phyloP scores from a whole-genome alignment of 2,113 vertebrate genomes.

The Mesembrinibis cayennensis region DNA sequence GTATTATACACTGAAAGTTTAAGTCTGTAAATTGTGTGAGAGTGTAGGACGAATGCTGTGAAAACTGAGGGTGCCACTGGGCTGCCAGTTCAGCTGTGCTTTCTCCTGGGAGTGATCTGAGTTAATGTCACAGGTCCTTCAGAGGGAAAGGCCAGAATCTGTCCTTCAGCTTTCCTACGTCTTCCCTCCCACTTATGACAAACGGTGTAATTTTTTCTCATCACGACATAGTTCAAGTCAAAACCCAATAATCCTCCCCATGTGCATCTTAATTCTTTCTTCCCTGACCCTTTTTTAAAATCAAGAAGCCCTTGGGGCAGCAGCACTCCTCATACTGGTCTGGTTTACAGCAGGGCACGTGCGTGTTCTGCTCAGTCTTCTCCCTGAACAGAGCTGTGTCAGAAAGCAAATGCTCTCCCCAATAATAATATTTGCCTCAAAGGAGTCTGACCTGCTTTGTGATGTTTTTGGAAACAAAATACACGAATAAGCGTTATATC shows the following conservation, averaged over 20 bases:
- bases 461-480: constrained; percentile 20
- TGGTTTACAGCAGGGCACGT: background rate
- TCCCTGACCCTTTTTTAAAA: background rate
- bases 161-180: background rate
- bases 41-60: background rate
- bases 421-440: background rate
- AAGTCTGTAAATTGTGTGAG: background rate
- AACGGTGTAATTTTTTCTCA: background rate
- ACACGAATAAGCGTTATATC: background rate
- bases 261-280: background rate
- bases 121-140: background rate
- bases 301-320: background rate
- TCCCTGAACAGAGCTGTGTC: background rate
- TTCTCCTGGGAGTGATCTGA: background rate
- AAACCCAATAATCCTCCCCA: background rate
- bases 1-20: background rate
- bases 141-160: background rate
- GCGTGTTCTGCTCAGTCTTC: background rate
- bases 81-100: background rate
- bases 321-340: background rate
- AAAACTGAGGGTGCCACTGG: background rate
- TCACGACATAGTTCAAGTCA: background rate
- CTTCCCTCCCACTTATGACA: background rate
- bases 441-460: background rate
- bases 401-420: background rate